These are phyloP conservation scores for Merops nubicus DNA, from an alignment of 2,113 vertebrate species.

Conservation along the genomic window DNA sequence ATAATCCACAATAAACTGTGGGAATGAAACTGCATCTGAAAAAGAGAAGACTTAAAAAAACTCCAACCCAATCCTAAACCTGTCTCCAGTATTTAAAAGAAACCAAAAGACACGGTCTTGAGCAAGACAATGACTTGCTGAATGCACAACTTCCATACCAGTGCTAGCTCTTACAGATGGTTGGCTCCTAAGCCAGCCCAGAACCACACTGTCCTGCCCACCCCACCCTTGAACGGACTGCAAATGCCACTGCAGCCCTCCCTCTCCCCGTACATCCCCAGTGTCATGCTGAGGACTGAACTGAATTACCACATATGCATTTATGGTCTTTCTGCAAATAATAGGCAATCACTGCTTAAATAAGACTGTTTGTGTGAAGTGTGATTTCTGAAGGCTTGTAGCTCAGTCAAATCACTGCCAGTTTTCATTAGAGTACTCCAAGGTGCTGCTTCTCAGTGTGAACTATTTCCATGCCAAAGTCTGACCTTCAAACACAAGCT, in stretches of 20 bases:
- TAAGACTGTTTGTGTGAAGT: not conserved
- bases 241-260: rapidly evolving
- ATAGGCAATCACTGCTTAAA: not conserved
- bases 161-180: not conserved
- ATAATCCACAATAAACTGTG: not conserved
- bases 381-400: not conserved
- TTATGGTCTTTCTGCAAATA: not conserved
- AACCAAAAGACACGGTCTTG: not conserved
- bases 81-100: not conserved
- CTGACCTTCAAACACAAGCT: slow-evolving; percentile 57
- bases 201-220: not conserved
- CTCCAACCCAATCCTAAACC: not conserved
- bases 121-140: not conserved
- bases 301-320: not conserved
- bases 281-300: not conserved
- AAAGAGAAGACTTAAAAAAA: not conserved
- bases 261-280: rapidly evolving
- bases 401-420: slow-evolving; percentile 22
- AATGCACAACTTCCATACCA: not conserved
- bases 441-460: not conserved
- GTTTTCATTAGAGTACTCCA: not conserved
- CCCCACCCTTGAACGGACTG: not conserved
- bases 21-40: not conserved
- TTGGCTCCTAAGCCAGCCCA: not conserved
- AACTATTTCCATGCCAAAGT: slow-evolving; percentile 31